A percentile compares a stretch with the other conserved stretches of the same genome.
Evolutionary conservation across 2,113 vertebrate species (phyloP).

Genomic region (Tauraco erythrolophus): DNA sequence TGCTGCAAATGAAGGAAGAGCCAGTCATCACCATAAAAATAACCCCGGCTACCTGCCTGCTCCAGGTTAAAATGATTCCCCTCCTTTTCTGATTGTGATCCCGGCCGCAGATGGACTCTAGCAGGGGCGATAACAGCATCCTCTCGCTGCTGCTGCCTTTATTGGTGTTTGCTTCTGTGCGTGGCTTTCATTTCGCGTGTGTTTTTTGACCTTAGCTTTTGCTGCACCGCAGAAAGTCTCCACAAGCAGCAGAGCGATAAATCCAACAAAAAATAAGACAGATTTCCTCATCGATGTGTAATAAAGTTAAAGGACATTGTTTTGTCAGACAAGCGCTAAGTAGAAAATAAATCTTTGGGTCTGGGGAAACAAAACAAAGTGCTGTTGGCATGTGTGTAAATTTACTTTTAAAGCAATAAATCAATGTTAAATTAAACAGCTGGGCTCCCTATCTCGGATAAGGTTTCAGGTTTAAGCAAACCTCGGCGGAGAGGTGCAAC

Average conservation of each 20-base stretch:
- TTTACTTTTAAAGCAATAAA: conserved; percentile 83
- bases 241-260: conserved; percentile 65
- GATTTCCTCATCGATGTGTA: conserved; percentile 72
- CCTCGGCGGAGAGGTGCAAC: conserved; percentile 9
- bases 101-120: not conserved
- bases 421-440: conserved; percentile 81
- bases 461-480: conserved; percentile 54
- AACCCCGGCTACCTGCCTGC: not conserved
- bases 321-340: conserved; percentile 79
- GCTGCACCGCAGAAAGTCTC: conserved; percentile 45
- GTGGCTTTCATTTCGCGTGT: conserved; percentile 10
- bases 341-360: conserved; percentile 77
- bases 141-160: not conserved
- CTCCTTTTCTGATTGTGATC: not conserved
- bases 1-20: not conserved
- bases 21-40: not conserved
- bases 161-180: not conserved
- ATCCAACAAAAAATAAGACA: conserved; percentile 70
- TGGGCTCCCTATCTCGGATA: conserved; percentile 64
- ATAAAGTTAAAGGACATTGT: conserved; percentile 79
- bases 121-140: not conserved
- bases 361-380: conserved; percentile 72
- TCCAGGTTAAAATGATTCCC: not conserved
- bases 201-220: conserved; percentile 29
- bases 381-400: conserved; percentile 76